Evolutionary conservation across 2,797 vertebrate species (phyloP).

Genomic region (Xenopus petersii): DNA sequence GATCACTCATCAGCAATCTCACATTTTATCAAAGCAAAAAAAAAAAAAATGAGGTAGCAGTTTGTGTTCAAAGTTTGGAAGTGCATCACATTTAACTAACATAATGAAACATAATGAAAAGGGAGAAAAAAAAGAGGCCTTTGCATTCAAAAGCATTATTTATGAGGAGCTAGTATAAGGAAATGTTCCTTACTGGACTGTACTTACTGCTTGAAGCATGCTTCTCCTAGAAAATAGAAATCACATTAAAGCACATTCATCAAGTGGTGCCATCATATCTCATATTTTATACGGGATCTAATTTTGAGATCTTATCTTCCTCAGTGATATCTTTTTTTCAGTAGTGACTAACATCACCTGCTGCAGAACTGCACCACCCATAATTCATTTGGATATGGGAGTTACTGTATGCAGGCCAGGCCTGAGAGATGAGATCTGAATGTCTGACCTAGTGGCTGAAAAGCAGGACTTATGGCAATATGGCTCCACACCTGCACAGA

Average conservation of each 20-base stretch:
- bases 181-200: neutral
- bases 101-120: constrained; percentile 53
- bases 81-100: constrained; percentile 75
- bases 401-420: no score
- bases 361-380: no score
- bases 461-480: no score
- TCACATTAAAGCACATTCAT: neutral
- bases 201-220: neutral
- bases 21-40: constrained; percentile 43
- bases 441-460: no score
- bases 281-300: no score
- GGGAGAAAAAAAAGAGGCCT: constrained; percentile 59
- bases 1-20: constrained; percentile 1
- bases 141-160: constrained; percentile 17
- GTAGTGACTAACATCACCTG: no score
- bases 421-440: no score
- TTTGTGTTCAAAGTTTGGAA: constrained; percentile 92
- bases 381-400: no score
- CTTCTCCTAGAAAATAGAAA: neutral
- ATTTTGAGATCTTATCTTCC: no score
- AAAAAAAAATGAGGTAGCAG: constrained; percentile 87
- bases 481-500: no score
- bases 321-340: no score
- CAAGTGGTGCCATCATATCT: neutral
- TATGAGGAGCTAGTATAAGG: constrained; percentile 3